These are phyloP conservation scores for Drosophila siamana DNA, from an alignment of 2,888 invertebrate species.

Conservation along the genomic window DNA sequence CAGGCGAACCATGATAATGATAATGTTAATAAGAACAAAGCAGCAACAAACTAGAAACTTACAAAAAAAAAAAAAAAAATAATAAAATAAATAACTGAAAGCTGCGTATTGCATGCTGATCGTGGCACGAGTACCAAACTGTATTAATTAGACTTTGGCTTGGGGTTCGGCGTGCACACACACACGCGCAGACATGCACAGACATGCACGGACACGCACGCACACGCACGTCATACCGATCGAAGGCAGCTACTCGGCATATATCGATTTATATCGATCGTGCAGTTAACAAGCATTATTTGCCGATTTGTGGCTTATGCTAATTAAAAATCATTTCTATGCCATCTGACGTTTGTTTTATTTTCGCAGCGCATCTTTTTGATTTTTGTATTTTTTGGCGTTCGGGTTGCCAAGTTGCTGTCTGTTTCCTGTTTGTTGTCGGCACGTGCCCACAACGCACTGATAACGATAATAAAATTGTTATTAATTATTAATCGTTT, in stretches of 20 bases:
- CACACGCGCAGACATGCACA: constrained; percentile 9
- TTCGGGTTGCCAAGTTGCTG: constrained; percentile 13
- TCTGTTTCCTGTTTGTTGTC: constrained; percentile 24
- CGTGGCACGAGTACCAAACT: constrained; percentile 27
- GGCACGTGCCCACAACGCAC: constrained; percentile 35
- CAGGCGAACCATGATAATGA: constrained; percentile 63
- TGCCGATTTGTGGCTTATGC: not conserved
- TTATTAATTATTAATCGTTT: constrained; percentile 2
- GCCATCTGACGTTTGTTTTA: constrained; percentile 10
- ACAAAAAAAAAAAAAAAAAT: constrained; percentile 3
- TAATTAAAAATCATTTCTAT: constrained; percentile 28
- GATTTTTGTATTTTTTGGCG: constrained; percentile 4
- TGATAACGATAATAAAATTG: constrained; percentile 6
- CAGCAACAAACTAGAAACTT: constrained; percentile 17
- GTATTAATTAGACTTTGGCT: constrained; percentile 23
- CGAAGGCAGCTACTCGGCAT: not conserved
- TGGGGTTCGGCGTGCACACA: constrained; percentile 28
- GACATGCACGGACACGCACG: not conserved
- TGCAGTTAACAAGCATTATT: not conserved
- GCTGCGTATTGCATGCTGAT: constrained; percentile 63
- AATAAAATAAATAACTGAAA: constrained; percentile 7
- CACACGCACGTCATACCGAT: not conserved
- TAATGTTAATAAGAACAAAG: constrained; percentile 69
- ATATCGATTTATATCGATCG: constrained; percentile 4
- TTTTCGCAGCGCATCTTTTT: not conserved